A percentile compares a stretch with the other conserved stretches of the same genome.
These are phyloP conservation scores for Salvelinus fontinalis DNA, from an alignment of 2,113 vertebrate genomes.

Conservation along the genomic window DNA sequence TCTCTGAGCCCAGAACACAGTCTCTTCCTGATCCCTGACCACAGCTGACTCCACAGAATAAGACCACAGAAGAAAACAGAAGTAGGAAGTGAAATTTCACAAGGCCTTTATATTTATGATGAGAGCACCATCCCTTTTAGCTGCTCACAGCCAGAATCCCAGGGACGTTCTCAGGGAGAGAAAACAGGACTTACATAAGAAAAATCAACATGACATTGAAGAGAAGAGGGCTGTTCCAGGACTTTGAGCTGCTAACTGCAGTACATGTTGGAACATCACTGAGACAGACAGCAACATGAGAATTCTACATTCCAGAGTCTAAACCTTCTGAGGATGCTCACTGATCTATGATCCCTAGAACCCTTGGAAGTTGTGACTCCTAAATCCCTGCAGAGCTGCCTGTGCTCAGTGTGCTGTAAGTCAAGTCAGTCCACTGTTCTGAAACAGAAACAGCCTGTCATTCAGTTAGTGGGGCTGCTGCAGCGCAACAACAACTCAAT, in stretches of 20 bases:
- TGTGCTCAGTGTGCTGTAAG: too few relatives aligned
- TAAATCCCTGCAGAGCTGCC: too few relatives aligned
- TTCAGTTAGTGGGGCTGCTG: too few relatives aligned
- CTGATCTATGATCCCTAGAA: too few relatives aligned
- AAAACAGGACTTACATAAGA: constrained; percentile 13
- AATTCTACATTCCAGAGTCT: too few relatives aligned
- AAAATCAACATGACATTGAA: constrained; percentile 15
- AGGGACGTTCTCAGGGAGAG: background rate
- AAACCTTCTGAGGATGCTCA: too few relatives aligned
- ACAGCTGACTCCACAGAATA: background rate
- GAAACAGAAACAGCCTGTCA: too few relatives aligned
- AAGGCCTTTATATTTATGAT: background rate
- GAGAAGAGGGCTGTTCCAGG: background rate
- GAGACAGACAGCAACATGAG: too few relatives aligned
- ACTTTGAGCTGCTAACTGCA: background rate
- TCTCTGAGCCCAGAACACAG: background rate
- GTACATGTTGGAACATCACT: too few relatives aligned
- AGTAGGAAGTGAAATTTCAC: background rate
- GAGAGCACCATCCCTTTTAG: background rate
- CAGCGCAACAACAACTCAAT: too few relatives aligned
- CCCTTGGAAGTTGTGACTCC: too few relatives aligned
- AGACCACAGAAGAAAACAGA: background rate
- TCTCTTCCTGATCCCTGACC: constrained; percentile 7
- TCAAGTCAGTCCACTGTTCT: too few relatives aligned
- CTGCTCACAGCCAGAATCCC: background rate